A percentile compares a stretch with the other conserved stretches of the same genome.
Evolutionary conservation across 2,797 vertebrate species (phyloP).

Genomic region (Sebastes umbrosus): DNA sequence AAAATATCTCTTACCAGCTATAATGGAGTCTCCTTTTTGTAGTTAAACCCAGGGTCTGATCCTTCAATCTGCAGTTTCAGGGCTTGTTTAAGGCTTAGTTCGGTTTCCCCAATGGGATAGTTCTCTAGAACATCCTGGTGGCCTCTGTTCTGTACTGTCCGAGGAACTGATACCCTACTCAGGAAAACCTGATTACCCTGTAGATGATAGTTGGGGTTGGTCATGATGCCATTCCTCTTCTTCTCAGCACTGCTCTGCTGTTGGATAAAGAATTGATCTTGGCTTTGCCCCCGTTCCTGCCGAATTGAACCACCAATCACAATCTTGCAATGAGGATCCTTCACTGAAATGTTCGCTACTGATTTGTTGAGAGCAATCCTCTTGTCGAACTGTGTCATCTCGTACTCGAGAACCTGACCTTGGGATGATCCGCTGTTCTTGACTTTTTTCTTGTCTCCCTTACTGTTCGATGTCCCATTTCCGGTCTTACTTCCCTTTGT

Average conservation of each 20-base stretch:
- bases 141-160: slow-evolving; percentile 87
- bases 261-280: slow-evolving; percentile 92
- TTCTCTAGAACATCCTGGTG: slow-evolving; percentile 94
- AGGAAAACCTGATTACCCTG: slow-evolving; percentile 97
- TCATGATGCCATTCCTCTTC: slow-evolving; percentile 97
- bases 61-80: slow-evolving; percentile 98
- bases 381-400: slow-evolving; percentile 98
- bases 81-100: slow-evolving; percentile 98
- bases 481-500: slow-evolving; percentile 88
- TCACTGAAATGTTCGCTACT: slow-evolving; percentile 79
- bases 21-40: slow-evolving; percentile 98
- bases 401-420: slow-evolving; percentile 93
- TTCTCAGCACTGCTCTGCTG: slow-evolving; percentile 93
- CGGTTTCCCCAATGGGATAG: slow-evolving; percentile 92
- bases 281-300: slow-evolving; percentile 86
- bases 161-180: slow-evolving; percentile 92
- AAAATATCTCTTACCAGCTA: slow-evolving; percentile 86
- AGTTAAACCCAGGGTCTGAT: slow-evolving; percentile 93
- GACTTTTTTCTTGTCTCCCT: slow-evolving; percentile 88
- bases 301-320: slow-evolving; percentile 84
- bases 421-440: slow-evolving; percentile 88
- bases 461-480: slow-evolving; percentile 83
- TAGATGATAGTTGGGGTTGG: slow-evolving; percentile 97
- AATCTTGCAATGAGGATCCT: slow-evolving; percentile 91
- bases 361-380: slow-evolving; percentile 88